Percentiles rank a stretch among this genome's conserved stretches.
Conservation (phyloP, 2,888 invertebrate species). For the Drosophila suboccidentalis region DNA sequence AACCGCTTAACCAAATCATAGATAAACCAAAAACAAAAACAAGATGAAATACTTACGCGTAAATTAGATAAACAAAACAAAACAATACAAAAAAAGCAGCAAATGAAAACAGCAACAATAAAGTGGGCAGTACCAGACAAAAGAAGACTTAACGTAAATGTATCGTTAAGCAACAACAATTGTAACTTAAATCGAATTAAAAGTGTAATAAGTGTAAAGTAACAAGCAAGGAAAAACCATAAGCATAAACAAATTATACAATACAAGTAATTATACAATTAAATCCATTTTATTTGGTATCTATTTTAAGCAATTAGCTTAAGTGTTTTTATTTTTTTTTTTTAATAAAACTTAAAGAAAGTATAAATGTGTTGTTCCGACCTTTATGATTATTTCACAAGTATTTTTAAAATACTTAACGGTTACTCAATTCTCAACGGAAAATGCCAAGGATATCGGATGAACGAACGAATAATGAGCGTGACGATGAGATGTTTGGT, state of each 20-base stretch:
- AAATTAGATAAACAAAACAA: conserved; percentile 1
- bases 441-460: too few relatives aligned
- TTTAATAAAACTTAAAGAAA: conserved; percentile 65
- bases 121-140: conserved; percentile 36
- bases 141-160: conserved; percentile 25
- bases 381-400: background rate
- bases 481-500: too few relatives aligned
- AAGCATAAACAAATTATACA: conserved; percentile 37
- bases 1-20: conserved; percentile 34
- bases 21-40: conserved; percentile 32
- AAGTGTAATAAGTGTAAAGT: conserved; percentile 53
- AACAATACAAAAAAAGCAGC: background rate
- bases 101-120: conserved; percentile 5
- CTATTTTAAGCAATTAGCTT: conserved; percentile 72
- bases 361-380: conserved; percentile 27
- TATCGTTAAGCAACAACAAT: conserved; percentile 35
- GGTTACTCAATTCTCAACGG: background rate
- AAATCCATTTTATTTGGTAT: conserved; percentile 71
- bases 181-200: conserved; percentile 78
- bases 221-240: conserved; percentile 39
- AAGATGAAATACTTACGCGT: conserved; percentile 4
- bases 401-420: too few relatives aligned
- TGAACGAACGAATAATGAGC: too few relatives aligned
- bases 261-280: conserved; percentile 54
- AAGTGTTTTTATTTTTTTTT: conserved; percentile 82